Percentiles rank a stretch among this genome's conserved stretches.
These are phyloP conservation scores for Pristionchus fissidentatus DNA, from an alignment of 2,888 invertebrate species.

Conservation along the genomic window DNA sequence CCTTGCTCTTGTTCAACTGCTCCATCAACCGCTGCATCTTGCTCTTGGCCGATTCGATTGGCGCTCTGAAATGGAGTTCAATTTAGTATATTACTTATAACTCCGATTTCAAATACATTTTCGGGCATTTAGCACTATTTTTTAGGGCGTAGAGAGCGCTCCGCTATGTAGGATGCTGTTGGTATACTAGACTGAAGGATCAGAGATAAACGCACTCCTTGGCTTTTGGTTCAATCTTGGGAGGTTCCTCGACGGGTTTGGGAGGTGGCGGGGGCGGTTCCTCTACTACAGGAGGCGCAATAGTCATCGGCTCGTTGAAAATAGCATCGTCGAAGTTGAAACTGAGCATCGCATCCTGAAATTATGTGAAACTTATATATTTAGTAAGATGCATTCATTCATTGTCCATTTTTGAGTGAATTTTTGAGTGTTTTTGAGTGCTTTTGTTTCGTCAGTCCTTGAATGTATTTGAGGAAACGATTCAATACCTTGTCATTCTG, in stretches of 20 bases:
- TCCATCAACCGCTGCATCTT: conserved; percentile 15
- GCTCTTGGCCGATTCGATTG: neutral
- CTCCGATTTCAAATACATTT: no score
- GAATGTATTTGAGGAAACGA: neutral
- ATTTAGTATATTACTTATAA: no score
- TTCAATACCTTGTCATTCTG: neutral
- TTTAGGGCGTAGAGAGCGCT: no score
- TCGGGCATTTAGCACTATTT: no score
- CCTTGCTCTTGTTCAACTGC: neutral
- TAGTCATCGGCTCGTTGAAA: neutral
- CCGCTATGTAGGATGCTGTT: no score
- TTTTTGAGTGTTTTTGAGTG: no score
- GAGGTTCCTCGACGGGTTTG: neutral
- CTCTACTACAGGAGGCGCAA: neutral
- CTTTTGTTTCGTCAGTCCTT: no score
- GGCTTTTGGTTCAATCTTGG: neutral
- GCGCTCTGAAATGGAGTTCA: neutral
- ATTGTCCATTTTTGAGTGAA: no score
- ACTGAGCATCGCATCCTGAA: neutral
- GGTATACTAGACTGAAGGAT: no score
- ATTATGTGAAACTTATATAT: no score
- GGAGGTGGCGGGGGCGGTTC: neutral
- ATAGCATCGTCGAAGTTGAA: conserved; percentile 31
- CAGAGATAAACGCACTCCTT: neutral
- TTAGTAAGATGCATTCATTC: no score